Percentiles rank a stretch among this genome's conserved stretches.
phyloP scores from a whole-genome alignment of 2,113 vertebrate genomes.

The Ibidorhyncha struthersii region DNA sequence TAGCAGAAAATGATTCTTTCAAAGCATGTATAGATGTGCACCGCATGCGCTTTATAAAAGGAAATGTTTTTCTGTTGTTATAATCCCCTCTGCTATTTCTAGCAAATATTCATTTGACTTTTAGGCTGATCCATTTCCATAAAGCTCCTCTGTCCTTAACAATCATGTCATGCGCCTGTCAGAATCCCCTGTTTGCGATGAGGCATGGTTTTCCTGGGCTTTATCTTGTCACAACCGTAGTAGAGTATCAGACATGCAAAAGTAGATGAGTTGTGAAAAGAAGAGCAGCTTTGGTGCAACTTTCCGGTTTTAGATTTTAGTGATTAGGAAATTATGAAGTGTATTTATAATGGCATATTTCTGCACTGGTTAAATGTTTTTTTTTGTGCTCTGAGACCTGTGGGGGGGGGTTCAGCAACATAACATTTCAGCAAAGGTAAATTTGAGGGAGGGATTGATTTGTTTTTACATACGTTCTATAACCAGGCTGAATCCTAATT shows the following conservation, averaged over 20 bases:
- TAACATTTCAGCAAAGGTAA: background rate
- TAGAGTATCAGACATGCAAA: background rate
- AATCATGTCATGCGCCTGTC: background rate
- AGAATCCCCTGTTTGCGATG: background rate
- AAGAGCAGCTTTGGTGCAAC: background rate
- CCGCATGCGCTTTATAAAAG: background rate
- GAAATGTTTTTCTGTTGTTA: slow-evolving; percentile 6
- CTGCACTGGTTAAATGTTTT: background rate
- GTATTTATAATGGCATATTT: background rate
- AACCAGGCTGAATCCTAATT: background rate
- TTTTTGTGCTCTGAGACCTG: background rate
- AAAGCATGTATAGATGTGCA: background rate
- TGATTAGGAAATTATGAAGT: background rate
- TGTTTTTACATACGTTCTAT: background rate
- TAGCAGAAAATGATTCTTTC: slow-evolving; percentile 25
- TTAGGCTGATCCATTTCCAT: slow-evolving; percentile 35
- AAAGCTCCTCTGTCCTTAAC: slow-evolving; percentile 20
- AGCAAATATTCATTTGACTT: slow-evolving; percentile 29
- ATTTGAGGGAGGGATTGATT: background rate
- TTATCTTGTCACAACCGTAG: slow-evolving; percentile 10
- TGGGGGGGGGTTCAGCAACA: background rate
- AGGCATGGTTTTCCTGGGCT: slow-evolving; percentile 13
- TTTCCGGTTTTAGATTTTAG: background rate
- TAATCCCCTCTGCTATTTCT: slow-evolving; percentile 16
- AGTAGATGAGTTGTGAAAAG: slow-evolving; percentile 9